phyloP scores from a whole-genome alignment of 2,113 vertebrate species.

The Ophthalmolycus amberensis region DNA sequence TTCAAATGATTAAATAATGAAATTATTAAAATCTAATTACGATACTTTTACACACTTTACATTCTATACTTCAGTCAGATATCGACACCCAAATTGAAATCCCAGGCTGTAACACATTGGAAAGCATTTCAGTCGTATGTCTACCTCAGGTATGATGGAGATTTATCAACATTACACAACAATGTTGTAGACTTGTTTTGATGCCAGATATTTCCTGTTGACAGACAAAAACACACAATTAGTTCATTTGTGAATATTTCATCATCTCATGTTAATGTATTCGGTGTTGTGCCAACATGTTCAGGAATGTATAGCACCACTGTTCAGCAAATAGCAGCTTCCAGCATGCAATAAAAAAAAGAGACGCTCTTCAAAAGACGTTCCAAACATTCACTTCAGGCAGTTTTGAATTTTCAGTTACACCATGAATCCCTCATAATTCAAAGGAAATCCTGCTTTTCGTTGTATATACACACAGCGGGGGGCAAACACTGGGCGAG shows the following conservation, averaged over 20 bases:
- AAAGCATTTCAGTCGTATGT: background rate
- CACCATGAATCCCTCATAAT: background rate
- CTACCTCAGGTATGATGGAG: conserved; percentile 27
- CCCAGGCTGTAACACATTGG: background rate
- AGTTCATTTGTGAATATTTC: background rate
- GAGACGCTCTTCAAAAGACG: background rate
- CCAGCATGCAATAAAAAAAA: background rate
- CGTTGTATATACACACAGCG: background rate
- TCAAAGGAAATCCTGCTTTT: background rate
- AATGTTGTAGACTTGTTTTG: conserved; percentile 3
- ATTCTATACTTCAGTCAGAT: background rate
- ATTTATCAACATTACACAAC: conserved; percentile 24
- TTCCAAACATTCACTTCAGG: background rate
- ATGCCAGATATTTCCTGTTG: conserved; percentile 40
- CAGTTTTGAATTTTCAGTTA: background rate
- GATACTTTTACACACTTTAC: background rate
- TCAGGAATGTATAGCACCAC: background rate
- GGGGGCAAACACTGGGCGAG: background rate
- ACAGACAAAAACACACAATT: conserved; percentile 3
- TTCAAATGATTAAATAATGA: background rate
- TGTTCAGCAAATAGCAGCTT: background rate
- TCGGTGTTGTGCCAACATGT: background rate
- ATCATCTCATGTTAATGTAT: background rate
- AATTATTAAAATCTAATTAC: background rate
- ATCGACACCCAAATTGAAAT: background rate